Conservation (phyloP, 2,797 vertebrate species). For the Myoxocephalus aenaeus region DNA sequence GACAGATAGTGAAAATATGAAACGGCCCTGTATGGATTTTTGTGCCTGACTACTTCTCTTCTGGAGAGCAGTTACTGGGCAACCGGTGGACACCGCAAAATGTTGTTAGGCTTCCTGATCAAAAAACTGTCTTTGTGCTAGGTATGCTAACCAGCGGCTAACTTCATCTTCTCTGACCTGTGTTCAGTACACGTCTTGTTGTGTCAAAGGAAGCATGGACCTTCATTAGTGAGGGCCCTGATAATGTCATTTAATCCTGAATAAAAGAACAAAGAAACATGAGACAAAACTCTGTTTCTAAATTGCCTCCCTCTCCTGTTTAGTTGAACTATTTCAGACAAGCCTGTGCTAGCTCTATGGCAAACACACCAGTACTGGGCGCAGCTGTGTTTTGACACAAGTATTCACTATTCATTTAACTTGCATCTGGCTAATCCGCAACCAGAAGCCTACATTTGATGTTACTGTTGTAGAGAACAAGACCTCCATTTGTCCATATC, state of each 20-base stretch:
- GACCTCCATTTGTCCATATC: neutral
- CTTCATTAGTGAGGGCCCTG: constrained; percentile 4
- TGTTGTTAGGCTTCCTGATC: neutral
- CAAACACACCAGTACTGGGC: neutral
- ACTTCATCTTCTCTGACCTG: neutral
- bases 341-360: neutral
- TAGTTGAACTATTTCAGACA: neutral
- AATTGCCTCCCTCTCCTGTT: neutral
- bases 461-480: neutral
- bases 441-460: neutral
- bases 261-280: neutral
- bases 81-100: no score
- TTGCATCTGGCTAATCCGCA: neutral
- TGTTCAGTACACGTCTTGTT: neutral
- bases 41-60: neutral
- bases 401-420: neutral
- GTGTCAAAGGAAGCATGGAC: constrained; percentile 3
- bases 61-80: neutral
- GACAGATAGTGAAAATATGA: neutral
- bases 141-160: neutral
- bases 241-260: constrained; percentile 10
- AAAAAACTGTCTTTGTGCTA: neutral
- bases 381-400: neutral
- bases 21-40: neutral
- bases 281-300: neutral